A percentile compares a stretch with the other conserved stretches of the same genome.
phyloP scores from a whole-genome alignment of 2,888 invertebrate species.

The Rhaphigaster nebulosa region DNA sequence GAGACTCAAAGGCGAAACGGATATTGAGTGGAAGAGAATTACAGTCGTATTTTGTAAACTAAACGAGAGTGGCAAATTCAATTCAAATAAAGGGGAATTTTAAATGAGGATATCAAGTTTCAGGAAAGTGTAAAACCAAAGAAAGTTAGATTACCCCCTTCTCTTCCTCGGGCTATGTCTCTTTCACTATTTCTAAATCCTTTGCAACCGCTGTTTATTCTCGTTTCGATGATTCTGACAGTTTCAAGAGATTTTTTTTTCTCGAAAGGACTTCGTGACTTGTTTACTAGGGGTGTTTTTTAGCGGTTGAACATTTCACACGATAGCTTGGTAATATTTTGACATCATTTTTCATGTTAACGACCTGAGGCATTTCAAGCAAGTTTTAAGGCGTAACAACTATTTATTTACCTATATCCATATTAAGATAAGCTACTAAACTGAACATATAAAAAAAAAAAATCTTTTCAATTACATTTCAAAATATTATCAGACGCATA shows the following conservation, averaged over 20 bases:
- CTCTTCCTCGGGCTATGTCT: background rate
- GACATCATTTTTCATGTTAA: too few species aligned
- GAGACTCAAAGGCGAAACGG: background rate
- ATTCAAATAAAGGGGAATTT: constrained; percentile 29
- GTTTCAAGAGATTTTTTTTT: background rate
- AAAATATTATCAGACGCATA: too few species aligned
- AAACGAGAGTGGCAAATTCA: background rate
- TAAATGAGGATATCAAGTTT: constrained; percentile 38
- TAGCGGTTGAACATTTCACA: background rate
- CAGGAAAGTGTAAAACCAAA: constrained; percentile 13
- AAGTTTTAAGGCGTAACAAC: too few species aligned
- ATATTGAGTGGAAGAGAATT: background rate
- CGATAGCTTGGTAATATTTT: background rate
- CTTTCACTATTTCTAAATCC: background rate
- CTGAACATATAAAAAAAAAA: too few species aligned
- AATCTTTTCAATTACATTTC: too few species aligned
- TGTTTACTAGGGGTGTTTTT: background rate
- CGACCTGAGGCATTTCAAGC: too few species aligned
- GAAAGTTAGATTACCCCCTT: background rate
- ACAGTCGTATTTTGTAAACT: background rate
- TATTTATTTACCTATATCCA: too few species aligned
- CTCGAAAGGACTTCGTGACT: background rate
- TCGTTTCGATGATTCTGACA: background rate
- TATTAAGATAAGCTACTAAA: too few species aligned
- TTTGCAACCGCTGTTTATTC: background rate